Evolutionary conservation across 53 echinoderm and acorn worm species (phyloP), one percentile per base, ranked within the genome.

Genomic region (Hippasteria phrygiana): DNA sequence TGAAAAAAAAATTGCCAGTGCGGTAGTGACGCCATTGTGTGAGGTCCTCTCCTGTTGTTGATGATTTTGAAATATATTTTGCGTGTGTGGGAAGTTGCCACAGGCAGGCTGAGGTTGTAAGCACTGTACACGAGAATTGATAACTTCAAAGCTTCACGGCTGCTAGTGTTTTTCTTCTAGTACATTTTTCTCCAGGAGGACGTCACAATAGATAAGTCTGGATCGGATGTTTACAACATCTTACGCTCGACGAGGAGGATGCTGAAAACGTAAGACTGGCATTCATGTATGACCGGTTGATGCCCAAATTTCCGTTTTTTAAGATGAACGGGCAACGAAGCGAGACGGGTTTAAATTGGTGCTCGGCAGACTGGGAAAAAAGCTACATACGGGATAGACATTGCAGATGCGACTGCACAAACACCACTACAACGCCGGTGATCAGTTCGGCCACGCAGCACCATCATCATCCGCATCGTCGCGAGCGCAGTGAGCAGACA

Each of bases 281-380:
- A 76, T 76, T n/a, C 31, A 29, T 48, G 76, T 48, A 43, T 76
- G 76, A 76, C 76, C 35, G 34, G 76, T 76, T 76, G 50, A 76
- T 76, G 48, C 31, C 53, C 50, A 76, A 18, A 50, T 32, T 63
- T 81, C 41, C 42, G 41, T 81, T 80, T 55, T 81, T 65, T 42
- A 81, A 81, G 81, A 81, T 81, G 81, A 81, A 81, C 81, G 63
- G 65, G 62, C 81, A 81, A 56, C 81, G 81, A 65, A 81, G 81
- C 81, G 81, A 81, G 66, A 81, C 81, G 81, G 66, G 81, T 65
- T 81, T 65, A 63, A 65, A 81, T 81, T 45, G 81, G 81, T 63
- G 81, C 81, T 64, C 65, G 81, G 81, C 65, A 31, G 81, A 81
- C 81, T 63, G 81, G 64, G 81, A 2, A 3, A 40, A 72, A 65